Percentiles rank a stretch among this genome's conserved stretches.
phyloP scores from a whole-genome alignment of 2,888 invertebrate genomes.

The Napeogenes sylphis region DNA sequence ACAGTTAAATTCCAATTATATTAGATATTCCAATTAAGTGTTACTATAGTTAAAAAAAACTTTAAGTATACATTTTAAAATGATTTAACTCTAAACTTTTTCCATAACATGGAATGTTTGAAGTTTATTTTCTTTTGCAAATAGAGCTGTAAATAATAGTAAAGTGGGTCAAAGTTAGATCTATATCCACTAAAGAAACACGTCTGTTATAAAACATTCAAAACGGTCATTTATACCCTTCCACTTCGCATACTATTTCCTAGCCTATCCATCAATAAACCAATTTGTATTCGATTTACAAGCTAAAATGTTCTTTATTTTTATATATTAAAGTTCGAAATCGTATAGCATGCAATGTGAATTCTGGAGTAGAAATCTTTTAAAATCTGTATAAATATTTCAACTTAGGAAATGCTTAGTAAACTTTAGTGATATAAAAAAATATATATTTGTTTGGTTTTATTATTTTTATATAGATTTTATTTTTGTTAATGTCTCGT shows the following conservation, averaged over 20 bases:
- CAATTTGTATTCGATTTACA: constrained; percentile 16
- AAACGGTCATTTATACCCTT: constrained; percentile 6
- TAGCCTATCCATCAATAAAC: constrained; percentile 4
- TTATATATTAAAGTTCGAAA: constrained; percentile 16
- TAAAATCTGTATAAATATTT: constrained; percentile 6
- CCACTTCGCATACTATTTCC: constrained; percentile 8
- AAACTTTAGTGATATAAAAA: neutral
- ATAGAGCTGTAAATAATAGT: neutral
- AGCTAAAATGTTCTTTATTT: constrained; percentile 14
- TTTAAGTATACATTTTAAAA: too few species aligned
- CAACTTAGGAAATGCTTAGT: neutral
- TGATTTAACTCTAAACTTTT: too few species aligned
- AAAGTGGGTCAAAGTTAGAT: constrained; percentile 3
- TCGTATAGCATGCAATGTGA: constrained; percentile 5
- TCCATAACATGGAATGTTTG: too few species aligned
- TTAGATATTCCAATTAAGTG: too few species aligned
- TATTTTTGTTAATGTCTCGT: neutral
- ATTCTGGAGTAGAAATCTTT: neutral
- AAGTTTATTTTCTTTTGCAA: neutral
- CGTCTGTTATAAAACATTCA: constrained; percentile 7
- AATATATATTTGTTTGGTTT: neutral
- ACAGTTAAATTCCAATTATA: too few species aligned
- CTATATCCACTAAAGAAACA: constrained; percentile 4
- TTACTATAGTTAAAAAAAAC: too few species aligned
- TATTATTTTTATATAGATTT: neutral